Percentiles rank a stretch among this genome's conserved stretches.
Evolutionary conservation across 2,888 invertebrate genomes (phyloP).

Genomic region (Tridacna crocea): DNA sequence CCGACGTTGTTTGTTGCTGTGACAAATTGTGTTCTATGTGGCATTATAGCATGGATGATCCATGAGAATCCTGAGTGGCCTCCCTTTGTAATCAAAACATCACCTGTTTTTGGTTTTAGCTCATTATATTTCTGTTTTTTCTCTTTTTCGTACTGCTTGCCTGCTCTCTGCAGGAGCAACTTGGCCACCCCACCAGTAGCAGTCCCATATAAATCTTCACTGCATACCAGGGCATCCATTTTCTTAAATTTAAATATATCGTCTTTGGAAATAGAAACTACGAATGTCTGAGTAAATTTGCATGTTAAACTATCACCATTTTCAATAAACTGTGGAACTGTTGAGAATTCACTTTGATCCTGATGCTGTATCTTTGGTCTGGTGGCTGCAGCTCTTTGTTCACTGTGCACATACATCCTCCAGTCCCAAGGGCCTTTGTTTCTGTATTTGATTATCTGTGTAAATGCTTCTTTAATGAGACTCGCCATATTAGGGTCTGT

Average conservation of each 20-base stretch:
- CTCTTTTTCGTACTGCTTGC: conserved; percentile 9
- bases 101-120: conserved; percentile 1
- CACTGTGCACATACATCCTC: neutral
- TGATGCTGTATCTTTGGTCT: neutral
- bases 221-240: conserved; percentile 33
- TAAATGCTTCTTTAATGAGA: neutral
- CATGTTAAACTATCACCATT: neutral
- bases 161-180: conserved; percentile 20
- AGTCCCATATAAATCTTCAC: conserved; percentile 32
- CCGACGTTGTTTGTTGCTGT: neutral
- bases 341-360: neutral
- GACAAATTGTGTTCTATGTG: neutral
- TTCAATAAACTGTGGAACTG: neutral
- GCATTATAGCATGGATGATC: conserved; percentile 27
- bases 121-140: conserved; percentile 9
- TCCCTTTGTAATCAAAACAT: conserved; percentile 22
- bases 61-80: conserved; percentile 16
- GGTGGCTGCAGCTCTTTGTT: neutral
- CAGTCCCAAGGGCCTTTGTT: conserved; percentile 3
- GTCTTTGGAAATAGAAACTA: neutral
- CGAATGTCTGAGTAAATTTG: neutral
- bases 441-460: neutral
- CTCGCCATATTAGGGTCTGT: neutral
- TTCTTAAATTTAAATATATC: conserved; percentile 1
- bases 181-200: conserved; percentile 31